phyloP scores from a whole-genome alignment of 2,888 invertebrate species.

The Iphiclides podalirius region DNA sequence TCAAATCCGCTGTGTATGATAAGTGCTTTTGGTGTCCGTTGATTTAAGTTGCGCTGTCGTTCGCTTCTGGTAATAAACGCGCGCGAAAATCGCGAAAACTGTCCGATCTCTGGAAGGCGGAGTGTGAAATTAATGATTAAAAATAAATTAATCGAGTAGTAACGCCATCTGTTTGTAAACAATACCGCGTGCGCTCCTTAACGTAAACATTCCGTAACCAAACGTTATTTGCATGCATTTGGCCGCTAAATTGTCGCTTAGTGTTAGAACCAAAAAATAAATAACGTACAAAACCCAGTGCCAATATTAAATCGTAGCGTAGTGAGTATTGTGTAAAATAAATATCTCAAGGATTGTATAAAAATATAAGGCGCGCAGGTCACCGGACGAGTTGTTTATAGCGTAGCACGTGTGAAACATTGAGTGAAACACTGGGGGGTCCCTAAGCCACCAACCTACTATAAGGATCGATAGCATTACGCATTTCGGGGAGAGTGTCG shows the following conservation, averaged over 20 bases:
- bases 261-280: constrained; percentile 30
- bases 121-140: constrained; percentile 31
- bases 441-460: constrained; percentile 56
- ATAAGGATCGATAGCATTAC: constrained; percentile 79
- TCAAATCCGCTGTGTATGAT: constrained; percentile 36
- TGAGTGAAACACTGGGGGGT: constrained; percentile 51
- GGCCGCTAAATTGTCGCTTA: not conserved
- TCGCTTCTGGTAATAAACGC: constrained; percentile 16
- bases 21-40: constrained; percentile 29
- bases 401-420: constrained; percentile 46
- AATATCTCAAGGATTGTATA: constrained; percentile 16
- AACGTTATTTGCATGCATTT: not conserved
- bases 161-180: constrained; percentile 71
- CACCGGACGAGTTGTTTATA: constrained; percentile 33
- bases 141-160: constrained; percentile 42
- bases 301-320: constrained; percentile 40
- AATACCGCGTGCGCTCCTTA: constrained; percentile 59
- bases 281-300: constrained; percentile 35
- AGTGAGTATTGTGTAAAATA: constrained; percentile 28
- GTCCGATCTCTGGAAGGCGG: constrained; percentile 41
- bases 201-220: constrained; percentile 31
- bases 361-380: constrained; percentile 22
- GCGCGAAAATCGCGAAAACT: constrained; percentile 8
- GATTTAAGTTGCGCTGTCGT: constrained; percentile 24
- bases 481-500: constrained; percentile 66